Base-by-base conservation (phyloP, 1,140 invertebrate genomes). In the Camponotus vicinus region DNA sequence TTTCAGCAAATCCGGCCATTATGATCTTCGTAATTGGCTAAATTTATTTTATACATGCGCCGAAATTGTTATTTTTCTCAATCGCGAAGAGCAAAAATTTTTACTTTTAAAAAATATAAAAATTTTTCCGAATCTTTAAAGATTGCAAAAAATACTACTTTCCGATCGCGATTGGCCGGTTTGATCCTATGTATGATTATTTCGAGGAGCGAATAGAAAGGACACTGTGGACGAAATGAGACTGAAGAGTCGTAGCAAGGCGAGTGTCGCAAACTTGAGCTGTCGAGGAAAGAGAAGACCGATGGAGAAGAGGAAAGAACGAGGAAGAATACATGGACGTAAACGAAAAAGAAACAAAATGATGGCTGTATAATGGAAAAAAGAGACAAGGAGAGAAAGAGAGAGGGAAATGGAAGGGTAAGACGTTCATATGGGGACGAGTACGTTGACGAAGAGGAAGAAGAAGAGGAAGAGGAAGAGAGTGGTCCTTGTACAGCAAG, bases 401-500 rank as follows among this genome's bases (percentile, higher is more conserved):
- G 49, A 66, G 49, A 57, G 55, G 63, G 55, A 83, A 40, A 59
- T 45, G 21, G 15, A 77, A 55, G 79, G 63, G 69, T 21, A 63
- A 85, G 79, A 63, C 71, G 80, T 87, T 75, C 63, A 63, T 55
- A 52, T 49, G 70, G 83, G 84, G 86, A 86, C 61, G 89, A 86
- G 79, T 88, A 89, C 85, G 82, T 70, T 75, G 79, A 82, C 88
- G 87, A 84, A 84, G 75, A 89, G 77, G 71, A 92, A 49, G 42
- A 82, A 88, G 87, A 82, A 82, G 75, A 89, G 71, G 71, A 87
- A 91, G 91, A 92, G 88, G 91, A 92, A 91, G 87, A 92, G 93
- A 92, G 94, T 94, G 93, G 93, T 92, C 93, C 94, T 94, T 94
- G 93, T 95, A 88, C 86, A 90, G 89, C 92, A 92, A 94, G 92